phyloP scores from a whole-genome alignment of 2,888 invertebrate genomes.

The Tachina grossa region DNA sequence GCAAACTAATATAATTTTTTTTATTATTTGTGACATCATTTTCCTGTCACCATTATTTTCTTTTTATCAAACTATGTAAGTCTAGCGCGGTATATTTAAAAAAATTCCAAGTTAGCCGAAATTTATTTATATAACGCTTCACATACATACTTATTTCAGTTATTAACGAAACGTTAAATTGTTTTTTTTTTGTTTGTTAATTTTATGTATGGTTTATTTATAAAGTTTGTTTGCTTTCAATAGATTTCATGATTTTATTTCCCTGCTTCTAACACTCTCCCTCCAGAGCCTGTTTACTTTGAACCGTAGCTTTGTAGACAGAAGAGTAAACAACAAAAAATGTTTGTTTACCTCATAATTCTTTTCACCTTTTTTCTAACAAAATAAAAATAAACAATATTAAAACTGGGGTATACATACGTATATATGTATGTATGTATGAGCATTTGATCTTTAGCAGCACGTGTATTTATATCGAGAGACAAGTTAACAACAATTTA shows the following conservation, averaged over 20 bases:
- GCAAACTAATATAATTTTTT: not conserved
- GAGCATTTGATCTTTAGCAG: constrained; percentile 18
- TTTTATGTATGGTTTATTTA: not conserved
- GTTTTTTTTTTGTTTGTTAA: not conserved
- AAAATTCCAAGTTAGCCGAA: not conserved
- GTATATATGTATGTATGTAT: too few relatives aligned
- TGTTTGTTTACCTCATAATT: constrained; percentile 7
- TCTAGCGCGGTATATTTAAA: too few relatives aligned
- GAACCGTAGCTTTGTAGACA: constrained; percentile 1
- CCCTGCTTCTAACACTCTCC: not conserved
- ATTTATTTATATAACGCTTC: not conserved
- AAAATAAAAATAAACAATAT: constrained; percentile 11
- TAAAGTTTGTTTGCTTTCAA: not conserved
- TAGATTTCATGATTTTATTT: not conserved
- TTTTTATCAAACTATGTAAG: not conserved
- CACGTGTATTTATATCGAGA: constrained; percentile 35
- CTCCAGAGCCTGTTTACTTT: not conserved
- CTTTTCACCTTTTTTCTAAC: not conserved
- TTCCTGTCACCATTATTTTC: not conserved
- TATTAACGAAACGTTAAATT: constrained; percentile 4
- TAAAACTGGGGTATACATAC: not conserved
- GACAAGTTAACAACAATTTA: constrained; percentile 33
- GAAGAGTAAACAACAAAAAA: not conserved
- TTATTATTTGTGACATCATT: not conserved
- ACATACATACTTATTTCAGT: not conserved